These are phyloP conservation scores for Montipora capricornis DNA, from an alignment of 64 coral and sea anemone species.

Conservation along the genomic window DNA sequence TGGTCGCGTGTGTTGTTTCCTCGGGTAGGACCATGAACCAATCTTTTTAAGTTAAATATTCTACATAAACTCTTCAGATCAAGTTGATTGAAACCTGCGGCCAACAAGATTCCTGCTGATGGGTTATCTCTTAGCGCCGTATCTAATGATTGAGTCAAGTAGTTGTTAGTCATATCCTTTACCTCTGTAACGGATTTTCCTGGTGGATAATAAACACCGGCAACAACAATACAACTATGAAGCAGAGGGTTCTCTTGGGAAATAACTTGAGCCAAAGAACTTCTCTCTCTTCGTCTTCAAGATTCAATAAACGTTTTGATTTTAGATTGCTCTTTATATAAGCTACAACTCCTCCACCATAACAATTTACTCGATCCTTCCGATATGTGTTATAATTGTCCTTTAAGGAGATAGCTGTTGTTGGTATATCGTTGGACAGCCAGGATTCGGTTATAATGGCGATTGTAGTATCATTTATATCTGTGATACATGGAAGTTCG, in stretches of 20 bases:
- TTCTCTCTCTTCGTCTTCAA: not conserved
- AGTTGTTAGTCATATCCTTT: constrained; percentile 43
- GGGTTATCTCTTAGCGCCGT: constrained; percentile 15
- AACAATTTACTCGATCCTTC: constrained; percentile 16
- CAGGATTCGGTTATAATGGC: constrained; percentile 61
- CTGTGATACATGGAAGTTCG: not conserved
- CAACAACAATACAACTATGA: constrained; percentile 34
- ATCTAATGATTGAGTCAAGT: constrained; percentile 28
- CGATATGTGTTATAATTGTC: constrained; percentile 30
- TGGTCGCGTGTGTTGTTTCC: too few relatives aligned
- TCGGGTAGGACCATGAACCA: too few relatives aligned
- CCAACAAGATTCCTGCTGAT: constrained; percentile 62
- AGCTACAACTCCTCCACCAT: not conserved
- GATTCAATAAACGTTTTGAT: not conserved
- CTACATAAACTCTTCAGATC: not conserved
- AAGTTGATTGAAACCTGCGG: constrained; percentile 63
- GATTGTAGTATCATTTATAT: constrained; percentile 37
- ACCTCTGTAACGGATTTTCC: constrained; percentile 23
- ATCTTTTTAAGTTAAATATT: too few relatives aligned
- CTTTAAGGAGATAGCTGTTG: not conserved
- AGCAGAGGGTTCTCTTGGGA: not conserved
- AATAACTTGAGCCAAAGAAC: not conserved
- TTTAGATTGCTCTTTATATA: not conserved
- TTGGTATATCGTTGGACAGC: constrained; percentile 56
- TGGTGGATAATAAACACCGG: constrained; percentile 36